Evolutionary conservation across 2,113 vertebrate genomes (phyloP), one percentile per base, ranked within the genome.

Genomic region (Pedetes capensis): DNA sequence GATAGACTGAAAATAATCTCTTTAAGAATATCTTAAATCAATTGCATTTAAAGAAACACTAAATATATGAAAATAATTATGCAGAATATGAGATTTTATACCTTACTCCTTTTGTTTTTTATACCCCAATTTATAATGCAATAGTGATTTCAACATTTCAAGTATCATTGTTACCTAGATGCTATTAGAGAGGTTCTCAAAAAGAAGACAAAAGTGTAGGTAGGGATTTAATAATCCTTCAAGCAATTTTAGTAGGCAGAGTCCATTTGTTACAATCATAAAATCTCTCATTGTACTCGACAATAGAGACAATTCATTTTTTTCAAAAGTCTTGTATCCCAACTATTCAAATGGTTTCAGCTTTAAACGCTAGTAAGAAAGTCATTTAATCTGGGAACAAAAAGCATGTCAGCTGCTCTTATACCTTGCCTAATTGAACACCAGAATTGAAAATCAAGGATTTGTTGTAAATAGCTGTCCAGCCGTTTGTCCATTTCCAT

Each of bases 351-450:
- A 0, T 68, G 11, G 83, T 85, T 51, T 80, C 34, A 16, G 44
- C 37, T 96, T 96, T 20, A 51, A 49, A 83, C 42, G 88, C n/a
- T 80, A 72, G 61, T 75, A 84, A 89, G 27, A 69, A 83, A 95
- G 9, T 66, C 17, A 49, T 53, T 87, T 90, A 66, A 89, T 88
- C 18, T 80, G 5, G 59, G 18, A 74, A 66, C 29, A 63, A 55
- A 63, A 75, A 47, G 0, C 8, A 63, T 64, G 2, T 57, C 63
- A 80, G 20, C 10, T 42, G 3, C 13, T 83, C 49, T 76, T 72
- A 42, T 0, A n/a, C 3, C 32, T 86, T 93, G 78, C 23, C 29
- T 90, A 93, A 91, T 1, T 80, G 71, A 95, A 80, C 42, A 89
- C 14, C 32, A 83, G 23, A 79, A 82, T 61, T 42, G 18, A 89